A percentile compares a stretch with the other conserved stretches of the same genome.
Conservation (phyloP, 1,140 invertebrate genomes). For the Physella acuta region DNA sequence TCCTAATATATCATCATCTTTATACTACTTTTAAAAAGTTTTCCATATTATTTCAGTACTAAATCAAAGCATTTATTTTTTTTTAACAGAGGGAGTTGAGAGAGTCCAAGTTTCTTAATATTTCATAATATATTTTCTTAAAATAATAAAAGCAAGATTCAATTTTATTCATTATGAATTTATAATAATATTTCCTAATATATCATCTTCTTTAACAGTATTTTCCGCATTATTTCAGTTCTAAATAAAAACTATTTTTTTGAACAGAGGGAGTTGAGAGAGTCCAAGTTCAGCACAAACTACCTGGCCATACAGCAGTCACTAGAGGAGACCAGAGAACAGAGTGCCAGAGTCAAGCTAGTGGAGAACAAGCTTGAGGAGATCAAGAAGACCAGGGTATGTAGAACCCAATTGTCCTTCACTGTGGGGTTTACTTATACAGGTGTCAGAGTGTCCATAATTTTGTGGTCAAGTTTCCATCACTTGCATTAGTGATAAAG, state of each 20-base stretch:
- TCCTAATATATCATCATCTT: no score
- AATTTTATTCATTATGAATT: no score
- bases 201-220: no score
- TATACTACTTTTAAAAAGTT: no score
- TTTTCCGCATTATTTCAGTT: no score
- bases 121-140: no score
- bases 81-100: slow-evolving; percentile 37
- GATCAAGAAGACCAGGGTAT: slow-evolving; percentile 41
- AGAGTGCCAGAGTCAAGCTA: slow-evolving; percentile 32
- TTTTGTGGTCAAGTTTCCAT: not conserved
- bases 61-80: not conserved
- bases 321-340: slow-evolving; percentile 37
- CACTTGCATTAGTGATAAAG: no score
- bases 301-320: slow-evolving; percentile 46
- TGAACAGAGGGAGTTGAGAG: slow-evolving; percentile 37
- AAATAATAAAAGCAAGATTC: no score
- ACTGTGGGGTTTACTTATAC: not conserved
- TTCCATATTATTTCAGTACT: no score
- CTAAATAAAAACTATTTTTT: not conserved
- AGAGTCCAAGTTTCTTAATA: slow-evolving; percentile 38
- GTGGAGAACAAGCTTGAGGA: slow-evolving; percentile 43
- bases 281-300: slow-evolving; percentile 39
- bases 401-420: no score
- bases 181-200: no score
- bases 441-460: not conserved